Evolutionary conservation across 2,797 vertebrate genomes (phyloP), one percentile per base, ranked within the genome.

Genomic region (Etheostoma nigrum): DNA sequence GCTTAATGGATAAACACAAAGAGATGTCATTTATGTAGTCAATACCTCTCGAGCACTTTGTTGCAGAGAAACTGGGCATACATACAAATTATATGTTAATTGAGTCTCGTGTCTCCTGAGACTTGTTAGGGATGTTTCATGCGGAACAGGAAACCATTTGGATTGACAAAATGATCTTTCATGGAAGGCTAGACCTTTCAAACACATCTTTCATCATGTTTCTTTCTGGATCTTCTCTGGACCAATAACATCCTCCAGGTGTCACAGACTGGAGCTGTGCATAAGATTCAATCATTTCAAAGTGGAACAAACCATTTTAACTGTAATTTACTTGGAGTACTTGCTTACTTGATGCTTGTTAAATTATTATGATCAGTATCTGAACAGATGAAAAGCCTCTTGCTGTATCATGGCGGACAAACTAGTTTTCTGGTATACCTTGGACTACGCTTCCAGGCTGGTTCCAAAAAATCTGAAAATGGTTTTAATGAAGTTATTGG

Each of bases 151-250:
- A 82, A 74, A 76, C 48, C 2, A 49, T 67, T 63, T 27, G 72
- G 66, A 74, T 54, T 45, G 67, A 79, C 51, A 40, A 71, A 78
- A 66, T 53, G n/a, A 77, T 73, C 49, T 64, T 59, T 67, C 14
- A 25, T 18, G 66, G 58, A 81, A 52, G 62, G 42, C 51, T 30
- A 19, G 73, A 70, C n/a, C 7, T 75, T 58, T 72, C 3, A 33
- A 47, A 51, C 59, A 44, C 23, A 64, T 55, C 6, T 64, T n/a
- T n/a, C n/a, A n/a, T n/a, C n/a, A n/a, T n/a, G 21, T 67, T 55
- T 76, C 74, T 64, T 45, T 71, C 62, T 71, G 52, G 69, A 83
- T 76, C 61, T 49, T 71, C 62, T 83, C 11, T 45, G 76, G 75
- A 89, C 71, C 51, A 67, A 74, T 42, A 27, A 67, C 30, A 58